phyloP scores from a whole-genome alignment of 2,888 invertebrate genomes.

The Heteropelma amictum region DNA sequence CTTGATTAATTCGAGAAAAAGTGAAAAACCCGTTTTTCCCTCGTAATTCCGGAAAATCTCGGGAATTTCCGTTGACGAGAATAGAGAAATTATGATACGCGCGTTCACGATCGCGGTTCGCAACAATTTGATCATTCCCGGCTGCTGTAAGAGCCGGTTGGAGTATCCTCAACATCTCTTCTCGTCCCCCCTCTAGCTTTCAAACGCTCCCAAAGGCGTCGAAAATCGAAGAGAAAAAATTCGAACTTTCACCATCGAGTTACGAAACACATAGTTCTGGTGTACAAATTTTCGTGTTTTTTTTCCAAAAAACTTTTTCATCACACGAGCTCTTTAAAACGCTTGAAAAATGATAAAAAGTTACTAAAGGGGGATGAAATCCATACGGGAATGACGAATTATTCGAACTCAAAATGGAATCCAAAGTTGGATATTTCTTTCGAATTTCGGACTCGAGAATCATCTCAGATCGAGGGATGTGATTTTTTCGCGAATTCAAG shows the following conservation, averaged over 20 bases:
- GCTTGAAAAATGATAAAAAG: no score
- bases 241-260: no score
- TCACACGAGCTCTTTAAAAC: background rate
- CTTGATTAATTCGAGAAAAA: background rate
- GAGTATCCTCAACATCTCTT: background rate
- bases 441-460: no score
- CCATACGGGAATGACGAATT: no score
- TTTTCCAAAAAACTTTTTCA: no score
- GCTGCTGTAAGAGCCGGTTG: constrained; percentile 8
- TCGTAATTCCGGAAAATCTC: background rate
- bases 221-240: no score
- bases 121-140: constrained; percentile 32
- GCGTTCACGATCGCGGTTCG: constrained; percentile 33
- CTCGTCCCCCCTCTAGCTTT: background rate
- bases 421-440: background rate
- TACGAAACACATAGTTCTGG: no score
- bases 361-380: no score
- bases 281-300: no score
- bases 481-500: no score
- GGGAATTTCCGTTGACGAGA: background rate
- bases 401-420: background rate
- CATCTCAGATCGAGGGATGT: no score
- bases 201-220: no score
- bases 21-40: background rate
- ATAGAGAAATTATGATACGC: background rate